phyloP scores from a whole-genome alignment of 2,113 vertebrate genomes.

The Bubo bubo region DNA sequence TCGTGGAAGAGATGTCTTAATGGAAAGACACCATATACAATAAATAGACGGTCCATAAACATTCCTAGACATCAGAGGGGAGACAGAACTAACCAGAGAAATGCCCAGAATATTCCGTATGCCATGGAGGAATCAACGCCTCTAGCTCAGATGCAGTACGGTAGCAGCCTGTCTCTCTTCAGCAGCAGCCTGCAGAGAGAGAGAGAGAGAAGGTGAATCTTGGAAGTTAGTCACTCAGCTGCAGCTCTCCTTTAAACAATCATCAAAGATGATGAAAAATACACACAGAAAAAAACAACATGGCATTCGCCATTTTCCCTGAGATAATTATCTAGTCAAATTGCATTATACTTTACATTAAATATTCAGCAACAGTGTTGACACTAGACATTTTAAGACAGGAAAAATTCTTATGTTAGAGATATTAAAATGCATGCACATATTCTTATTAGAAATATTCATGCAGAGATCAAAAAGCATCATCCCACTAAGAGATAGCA shows the following conservation, averaged over 20 bases:
- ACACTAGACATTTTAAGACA: background rate
- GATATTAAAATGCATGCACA: background rate
- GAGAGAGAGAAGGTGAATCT: background rate
- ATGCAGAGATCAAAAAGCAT: constrained; percentile 4
- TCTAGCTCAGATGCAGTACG: background rate
- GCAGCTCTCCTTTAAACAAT: background rate
- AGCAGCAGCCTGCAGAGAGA: background rate
- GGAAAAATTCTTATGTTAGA: background rate
- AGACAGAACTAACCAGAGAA: background rate
- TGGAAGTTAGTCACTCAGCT: background rate
- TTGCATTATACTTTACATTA: background rate
- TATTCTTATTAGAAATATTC: background rate
- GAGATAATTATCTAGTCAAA: background rate
- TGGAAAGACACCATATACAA: background rate
- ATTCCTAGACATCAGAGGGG: background rate
- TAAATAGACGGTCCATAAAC: background rate
- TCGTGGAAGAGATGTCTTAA: background rate
- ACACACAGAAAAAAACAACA: background rate
- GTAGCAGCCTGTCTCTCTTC: background rate
- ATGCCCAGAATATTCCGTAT: background rate
- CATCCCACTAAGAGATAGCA: background rate
- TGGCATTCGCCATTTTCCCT: background rate
- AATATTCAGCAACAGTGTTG: background rate
- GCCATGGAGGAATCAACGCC: background rate
- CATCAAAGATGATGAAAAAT: constrained; percentile 15